phyloP scores from a whole-genome alignment of 2,888 invertebrate species.

The Nemotelus pantherinus region DNA sequence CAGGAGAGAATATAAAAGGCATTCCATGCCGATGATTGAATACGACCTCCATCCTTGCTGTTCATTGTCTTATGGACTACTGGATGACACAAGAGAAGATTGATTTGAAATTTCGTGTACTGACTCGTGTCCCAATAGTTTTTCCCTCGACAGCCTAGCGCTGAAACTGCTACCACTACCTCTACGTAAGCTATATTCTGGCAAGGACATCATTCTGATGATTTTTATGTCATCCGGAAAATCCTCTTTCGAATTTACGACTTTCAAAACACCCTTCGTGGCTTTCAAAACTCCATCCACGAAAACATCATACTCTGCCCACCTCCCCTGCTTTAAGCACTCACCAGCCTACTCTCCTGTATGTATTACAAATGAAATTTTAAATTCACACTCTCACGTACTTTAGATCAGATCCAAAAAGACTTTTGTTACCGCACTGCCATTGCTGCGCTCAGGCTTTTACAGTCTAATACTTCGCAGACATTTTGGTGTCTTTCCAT shows the following conservation, averaged over 20 bases:
- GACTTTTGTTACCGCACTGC: conserved; percentile 27
- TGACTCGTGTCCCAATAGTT: too few species aligned
- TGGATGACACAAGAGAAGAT: too few species aligned
- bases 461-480: conserved; percentile 32
- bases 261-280: conserved; percentile 30
- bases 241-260: conserved; percentile 20
- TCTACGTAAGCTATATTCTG: too few species aligned
- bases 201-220: background rate
- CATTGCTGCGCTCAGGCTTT: background rate
- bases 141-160: too few species aligned
- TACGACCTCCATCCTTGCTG: too few species aligned
- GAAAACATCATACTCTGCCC: background rate
- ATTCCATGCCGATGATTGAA: too few species aligned
- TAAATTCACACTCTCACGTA: conserved; percentile 49
- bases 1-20: too few species aligned
- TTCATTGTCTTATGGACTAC: too few species aligned
- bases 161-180: too few species aligned
- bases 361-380: conserved; percentile 51
- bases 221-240: conserved; percentile 18
- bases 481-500: conserved; percentile 35
- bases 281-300: conserved; percentile 28
- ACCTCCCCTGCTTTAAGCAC: background rate
- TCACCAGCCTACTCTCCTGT: conserved; percentile 12
- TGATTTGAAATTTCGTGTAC: too few species aligned
- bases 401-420: conserved; percentile 45